Conservation (phyloP, 2,113 vertebrate species). For the Chaetura pelagica region DNA sequence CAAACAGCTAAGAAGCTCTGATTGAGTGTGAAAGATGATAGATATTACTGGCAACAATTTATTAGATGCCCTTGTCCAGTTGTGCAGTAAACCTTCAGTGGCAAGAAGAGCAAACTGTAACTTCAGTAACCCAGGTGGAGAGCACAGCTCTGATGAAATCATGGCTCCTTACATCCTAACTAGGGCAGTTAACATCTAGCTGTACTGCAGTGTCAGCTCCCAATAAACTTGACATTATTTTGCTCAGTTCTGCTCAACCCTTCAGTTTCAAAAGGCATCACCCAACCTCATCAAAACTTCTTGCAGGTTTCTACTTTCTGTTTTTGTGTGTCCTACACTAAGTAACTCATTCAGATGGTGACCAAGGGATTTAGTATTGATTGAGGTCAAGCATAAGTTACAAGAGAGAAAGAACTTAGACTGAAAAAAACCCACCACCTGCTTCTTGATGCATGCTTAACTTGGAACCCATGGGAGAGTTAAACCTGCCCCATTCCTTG, state of each 20-base stretch:
- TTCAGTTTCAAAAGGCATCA: neutral
- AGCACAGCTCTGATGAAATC: neutral
- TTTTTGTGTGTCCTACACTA: neutral
- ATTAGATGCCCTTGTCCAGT: neutral
- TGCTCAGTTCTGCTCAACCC: neutral
- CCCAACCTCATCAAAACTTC: neutral
- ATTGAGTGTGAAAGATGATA: neutral
- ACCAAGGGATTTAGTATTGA: neutral
- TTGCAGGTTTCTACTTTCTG: neutral
- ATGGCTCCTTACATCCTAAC: neutral
- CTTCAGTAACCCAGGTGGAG: neutral
- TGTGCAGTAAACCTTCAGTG: neutral
- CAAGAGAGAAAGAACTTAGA: neutral
- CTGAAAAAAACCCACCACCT: neutral
- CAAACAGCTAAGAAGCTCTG: neutral
- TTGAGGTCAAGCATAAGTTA: neutral
- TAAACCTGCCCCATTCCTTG: conserved; percentile 4
- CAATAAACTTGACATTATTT: neutral
- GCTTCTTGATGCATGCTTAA: neutral
- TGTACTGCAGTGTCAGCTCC: neutral
- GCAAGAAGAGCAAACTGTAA: neutral
- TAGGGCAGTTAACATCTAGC: neutral
- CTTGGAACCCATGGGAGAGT: neutral
- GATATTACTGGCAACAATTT: neutral
- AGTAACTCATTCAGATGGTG: neutral